Evolutionary conservation across 2,797 vertebrate genomes (phyloP).

Genomic region (Xenops minutus): DNA sequence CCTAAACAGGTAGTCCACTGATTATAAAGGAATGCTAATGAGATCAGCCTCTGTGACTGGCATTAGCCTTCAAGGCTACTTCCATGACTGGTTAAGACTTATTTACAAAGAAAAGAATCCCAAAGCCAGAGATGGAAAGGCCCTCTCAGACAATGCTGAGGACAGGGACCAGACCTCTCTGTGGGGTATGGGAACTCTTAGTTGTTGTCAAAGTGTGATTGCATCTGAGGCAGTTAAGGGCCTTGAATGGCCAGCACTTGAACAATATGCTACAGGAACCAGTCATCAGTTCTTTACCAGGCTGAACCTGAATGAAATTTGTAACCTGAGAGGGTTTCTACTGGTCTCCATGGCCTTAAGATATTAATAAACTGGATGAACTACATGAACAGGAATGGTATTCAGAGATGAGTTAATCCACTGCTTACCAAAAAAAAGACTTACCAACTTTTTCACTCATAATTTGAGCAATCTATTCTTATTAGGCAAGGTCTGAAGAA

Average conservation of each 20-base stretch:
- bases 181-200: not conserved
- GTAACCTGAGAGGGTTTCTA: not conserved
- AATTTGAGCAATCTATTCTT: not conserved
- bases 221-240: not conserved
- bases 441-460: not conserved
- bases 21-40: not conserved
- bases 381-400: not conserved
- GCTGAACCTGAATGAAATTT: not conserved
- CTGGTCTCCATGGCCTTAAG: not conserved
- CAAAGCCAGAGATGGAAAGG: not conserved
- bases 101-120: not conserved
- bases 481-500: not conserved
- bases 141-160: not conserved
- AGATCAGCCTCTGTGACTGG: not conserved
- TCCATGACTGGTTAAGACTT: not conserved
- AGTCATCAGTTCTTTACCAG: not conserved
- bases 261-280: not conserved
- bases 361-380: not conserved
- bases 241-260: not conserved
- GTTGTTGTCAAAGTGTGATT: not conserved
- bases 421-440: not conserved
- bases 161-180: not conserved
- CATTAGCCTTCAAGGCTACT: not conserved
- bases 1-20: not conserved
- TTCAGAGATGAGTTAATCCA: not conserved